Evolutionary conservation across 37 sponge, comb jelly and placozoan species (phyloP).

Genomic region (Lycopodina hypogea): DNA sequence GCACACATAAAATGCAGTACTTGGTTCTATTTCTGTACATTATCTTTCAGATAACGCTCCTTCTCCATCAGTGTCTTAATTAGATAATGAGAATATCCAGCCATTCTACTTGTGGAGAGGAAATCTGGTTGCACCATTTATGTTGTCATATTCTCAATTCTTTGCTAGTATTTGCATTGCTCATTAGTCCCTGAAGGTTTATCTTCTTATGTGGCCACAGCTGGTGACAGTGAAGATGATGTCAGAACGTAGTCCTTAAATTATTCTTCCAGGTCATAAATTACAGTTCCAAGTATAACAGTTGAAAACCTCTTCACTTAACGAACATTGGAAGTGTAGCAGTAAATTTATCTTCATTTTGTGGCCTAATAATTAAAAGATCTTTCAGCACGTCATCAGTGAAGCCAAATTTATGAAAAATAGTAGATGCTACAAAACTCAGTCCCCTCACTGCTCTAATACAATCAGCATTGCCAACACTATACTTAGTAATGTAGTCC

Average conservation of each 20-base stretch:
- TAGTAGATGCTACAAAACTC: not conserved
- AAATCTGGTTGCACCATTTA: slow-evolving; percentile 13
- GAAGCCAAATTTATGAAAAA: slow-evolving; percentile 7
- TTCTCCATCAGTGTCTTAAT: slow-evolving; percentile 7
- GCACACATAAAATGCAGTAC: slow-evolving; percentile 18
- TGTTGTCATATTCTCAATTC: slow-evolving; percentile 18
- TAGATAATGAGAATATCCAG: slow-evolving; percentile 19
- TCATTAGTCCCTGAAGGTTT: not conserved
- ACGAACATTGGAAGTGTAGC: not conserved
- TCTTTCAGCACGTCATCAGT: slow-evolving; percentile 12
- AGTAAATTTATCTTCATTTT: slow-evolving; percentile 3
- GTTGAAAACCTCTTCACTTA: not conserved
- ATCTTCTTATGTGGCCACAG: not conserved
- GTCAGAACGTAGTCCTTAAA: slow-evolving; percentile 12
- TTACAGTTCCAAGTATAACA: slow-evolving; percentile 1
- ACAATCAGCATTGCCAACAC: no score
- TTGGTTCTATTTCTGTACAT: slow-evolving; percentile 48
- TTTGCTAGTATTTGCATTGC: slow-evolving; percentile 8
- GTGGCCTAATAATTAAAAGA: not conserved
- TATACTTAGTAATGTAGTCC: not conserved
- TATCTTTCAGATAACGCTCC: slow-evolving; percentile 3
- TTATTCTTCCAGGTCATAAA: slow-evolving; percentile 19
- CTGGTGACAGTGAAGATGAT: not conserved
- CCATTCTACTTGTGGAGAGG: slow-evolving; percentile 6
- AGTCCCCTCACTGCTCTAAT: no score